Conservation (phyloP, 2,113 vertebrate genomes). For the Neofelis nebulosa region DNA sequence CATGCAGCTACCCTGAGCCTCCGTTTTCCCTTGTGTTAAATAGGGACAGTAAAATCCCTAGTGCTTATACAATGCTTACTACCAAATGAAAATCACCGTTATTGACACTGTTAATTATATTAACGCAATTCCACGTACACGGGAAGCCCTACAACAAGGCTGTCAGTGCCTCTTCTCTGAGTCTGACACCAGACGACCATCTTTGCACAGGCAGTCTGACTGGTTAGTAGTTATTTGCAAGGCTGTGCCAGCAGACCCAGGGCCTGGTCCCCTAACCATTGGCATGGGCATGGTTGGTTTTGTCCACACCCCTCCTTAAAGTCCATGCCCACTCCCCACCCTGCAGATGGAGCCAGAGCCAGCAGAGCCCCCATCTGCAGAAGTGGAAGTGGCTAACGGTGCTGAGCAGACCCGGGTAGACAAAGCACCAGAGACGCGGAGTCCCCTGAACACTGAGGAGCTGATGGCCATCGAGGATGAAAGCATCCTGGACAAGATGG, state of each 20-base stretch:
- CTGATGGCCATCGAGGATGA: conserved; percentile 94
- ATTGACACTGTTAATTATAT: background rate
- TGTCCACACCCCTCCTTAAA: background rate
- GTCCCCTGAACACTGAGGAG: conserved; percentile 88
- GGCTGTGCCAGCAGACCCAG: conserved; percentile 5
- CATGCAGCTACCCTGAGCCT: background rate
- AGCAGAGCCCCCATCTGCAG: conserved; percentile 82
- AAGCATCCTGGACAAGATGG: conserved; percentile 96
- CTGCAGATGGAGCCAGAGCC: conserved; percentile 88
- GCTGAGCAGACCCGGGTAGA: conserved; percentile 78
- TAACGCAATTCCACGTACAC: background rate
- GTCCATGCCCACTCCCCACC: background rate
- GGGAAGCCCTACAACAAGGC: background rate
- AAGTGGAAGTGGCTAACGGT: conserved; percentile 85
- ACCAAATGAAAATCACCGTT: background rate
- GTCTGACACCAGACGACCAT: background rate
- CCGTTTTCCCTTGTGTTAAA: background rate
- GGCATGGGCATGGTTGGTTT: background rate
- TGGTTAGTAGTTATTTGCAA: background rate
- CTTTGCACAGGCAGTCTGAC: background rate
- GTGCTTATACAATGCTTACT: background rate
- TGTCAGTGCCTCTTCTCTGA: background rate
- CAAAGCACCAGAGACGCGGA: conserved; percentile 79
- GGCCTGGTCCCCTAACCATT: conserved; percentile 18
- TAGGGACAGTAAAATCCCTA: background rate